A percentile compares a stretch with the other conserved stretches of the same genome.
phyloP scores from a whole-genome alignment of 2,888 invertebrate species.

The Acronicta aceris region DNA sequence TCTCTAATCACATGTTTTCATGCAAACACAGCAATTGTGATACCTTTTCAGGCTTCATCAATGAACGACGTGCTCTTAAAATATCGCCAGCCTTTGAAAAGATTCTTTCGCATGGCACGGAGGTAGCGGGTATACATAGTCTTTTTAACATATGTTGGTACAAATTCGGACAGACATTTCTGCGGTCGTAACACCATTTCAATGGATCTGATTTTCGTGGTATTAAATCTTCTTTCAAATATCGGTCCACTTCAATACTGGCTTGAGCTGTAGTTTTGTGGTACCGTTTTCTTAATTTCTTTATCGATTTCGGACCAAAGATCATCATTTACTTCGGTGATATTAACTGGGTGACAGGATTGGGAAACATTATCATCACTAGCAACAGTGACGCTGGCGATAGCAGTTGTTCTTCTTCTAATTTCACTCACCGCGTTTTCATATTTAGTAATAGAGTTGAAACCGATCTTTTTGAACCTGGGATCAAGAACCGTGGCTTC shows the following conservation, averaged over 20 bases:
- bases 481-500: constrained; percentile 21
- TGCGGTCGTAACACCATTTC: constrained; percentile 20
- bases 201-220: constrained; percentile 16
- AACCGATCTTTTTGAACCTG: constrained; percentile 19
- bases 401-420: constrained; percentile 17
- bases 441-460: constrained; percentile 15
- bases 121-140: constrained; percentile 18
- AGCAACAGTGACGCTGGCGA: constrained; percentile 17
- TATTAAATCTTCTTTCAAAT: constrained; percentile 18
- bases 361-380: constrained; percentile 10
- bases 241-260: constrained; percentile 21
- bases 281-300: constrained; percentile 18
- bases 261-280: constrained; percentile 20
- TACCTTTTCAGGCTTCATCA: constrained; percentile 17
- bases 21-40: constrained; percentile 17
- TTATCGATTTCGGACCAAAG: constrained; percentile 22
- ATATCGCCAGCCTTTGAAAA: constrained; percentile 20
- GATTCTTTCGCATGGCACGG: constrained; percentile 16
- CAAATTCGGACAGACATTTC: constrained; percentile 19
- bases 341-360: constrained; percentile 13
- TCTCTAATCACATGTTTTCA: constrained; percentile 7
- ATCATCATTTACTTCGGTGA: constrained; percentile 16
- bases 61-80: constrained; percentile 14
- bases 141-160: constrained; percentile 19
- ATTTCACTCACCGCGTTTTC: constrained; percentile 26